These are phyloP conservation scores for Catalaphyllia jardinei DNA, from an alignment of 64 coral and sea anemone species.

Conservation along the genomic window DNA sequence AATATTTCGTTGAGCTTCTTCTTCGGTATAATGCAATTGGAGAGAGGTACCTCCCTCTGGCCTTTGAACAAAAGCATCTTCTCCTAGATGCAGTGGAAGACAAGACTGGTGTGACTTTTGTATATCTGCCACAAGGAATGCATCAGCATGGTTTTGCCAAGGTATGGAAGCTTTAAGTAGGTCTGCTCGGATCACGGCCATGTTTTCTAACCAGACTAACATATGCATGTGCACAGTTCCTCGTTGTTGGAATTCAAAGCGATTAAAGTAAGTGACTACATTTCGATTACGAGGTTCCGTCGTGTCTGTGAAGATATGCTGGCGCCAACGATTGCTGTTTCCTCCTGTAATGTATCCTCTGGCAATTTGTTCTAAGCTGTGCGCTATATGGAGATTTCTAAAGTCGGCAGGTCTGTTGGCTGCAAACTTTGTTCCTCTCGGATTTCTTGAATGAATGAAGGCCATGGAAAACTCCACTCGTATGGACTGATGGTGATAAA, in stretches of 20 bases:
- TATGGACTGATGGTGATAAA: constrained; percentile 2
- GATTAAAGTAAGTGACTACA: constrained; percentile 23
- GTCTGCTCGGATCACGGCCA: neutral
- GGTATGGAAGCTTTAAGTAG: constrained; percentile 26
- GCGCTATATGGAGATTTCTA: constrained; percentile 53
- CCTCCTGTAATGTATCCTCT: constrained; percentile 29
- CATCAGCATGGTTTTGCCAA: neutral
- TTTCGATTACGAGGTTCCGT: neutral
- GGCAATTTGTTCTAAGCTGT: constrained; percentile 51
- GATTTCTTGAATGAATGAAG: neutral
- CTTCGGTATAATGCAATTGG: neutral
- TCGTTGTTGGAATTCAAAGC: constrained; percentile 65
- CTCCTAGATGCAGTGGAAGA: neutral
- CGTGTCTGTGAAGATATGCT: constrained; percentile 30
- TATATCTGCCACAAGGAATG: constrained; percentile 26
- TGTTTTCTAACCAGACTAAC: neutral
- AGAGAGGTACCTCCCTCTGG: neutral
- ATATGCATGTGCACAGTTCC: constrained; percentile 59
- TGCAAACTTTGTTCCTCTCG: neutral
- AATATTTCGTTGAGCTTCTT: neutral
- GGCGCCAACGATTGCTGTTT: constrained; percentile 48
- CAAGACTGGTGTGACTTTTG: constrained; percentile 14
- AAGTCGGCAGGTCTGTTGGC: neutral
- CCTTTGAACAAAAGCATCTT: neutral
- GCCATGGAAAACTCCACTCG: constrained; percentile 36